Evolutionary conservation across 2,113 vertebrate species (phyloP).

Genomic region (Piaya cayana): DNA sequence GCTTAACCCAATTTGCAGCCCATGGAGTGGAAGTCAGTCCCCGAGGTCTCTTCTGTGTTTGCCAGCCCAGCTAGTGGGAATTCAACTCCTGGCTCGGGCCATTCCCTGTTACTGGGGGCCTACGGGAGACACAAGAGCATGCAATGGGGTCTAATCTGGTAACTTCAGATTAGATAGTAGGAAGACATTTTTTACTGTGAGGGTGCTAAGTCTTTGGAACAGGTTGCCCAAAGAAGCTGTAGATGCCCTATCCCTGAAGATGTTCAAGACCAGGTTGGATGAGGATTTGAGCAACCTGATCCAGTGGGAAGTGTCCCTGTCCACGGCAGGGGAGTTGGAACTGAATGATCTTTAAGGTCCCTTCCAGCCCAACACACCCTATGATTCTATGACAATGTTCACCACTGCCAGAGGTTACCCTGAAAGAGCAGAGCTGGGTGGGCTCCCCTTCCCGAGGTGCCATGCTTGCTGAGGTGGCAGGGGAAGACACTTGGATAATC

Average conservation of each 20-base stretch:
- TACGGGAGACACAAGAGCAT: accelerated
- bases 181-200: too few relatives aligned
- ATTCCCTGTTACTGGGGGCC: neutral
- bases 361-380: too few relatives aligned
- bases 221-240: too few relatives aligned
- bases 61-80: neutral
- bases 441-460: neutral
- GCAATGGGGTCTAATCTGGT: accelerated
- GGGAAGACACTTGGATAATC: accelerated
- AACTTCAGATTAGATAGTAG: too few relatives aligned
- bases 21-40: accelerated
- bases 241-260: too few relatives aligned
- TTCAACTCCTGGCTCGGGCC: neutral
- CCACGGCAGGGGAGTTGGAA: too few relatives aligned
- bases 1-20: neutral
- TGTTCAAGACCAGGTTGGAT: too few relatives aligned
- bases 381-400: too few relatives aligned
- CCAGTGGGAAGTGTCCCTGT: too few relatives aligned
- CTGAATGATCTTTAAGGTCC: too few relatives aligned
- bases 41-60: neutral
- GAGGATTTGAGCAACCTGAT: too few relatives aligned
- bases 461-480: accelerated
- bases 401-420: neutral
- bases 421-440: neutral
- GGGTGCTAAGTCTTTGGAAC: too few relatives aligned